These are phyloP conservation scores for Antedon mediterranea DNA, from an alignment of 53 echinoderm and acorn worm genomes.

Conservation along the genomic window DNA sequence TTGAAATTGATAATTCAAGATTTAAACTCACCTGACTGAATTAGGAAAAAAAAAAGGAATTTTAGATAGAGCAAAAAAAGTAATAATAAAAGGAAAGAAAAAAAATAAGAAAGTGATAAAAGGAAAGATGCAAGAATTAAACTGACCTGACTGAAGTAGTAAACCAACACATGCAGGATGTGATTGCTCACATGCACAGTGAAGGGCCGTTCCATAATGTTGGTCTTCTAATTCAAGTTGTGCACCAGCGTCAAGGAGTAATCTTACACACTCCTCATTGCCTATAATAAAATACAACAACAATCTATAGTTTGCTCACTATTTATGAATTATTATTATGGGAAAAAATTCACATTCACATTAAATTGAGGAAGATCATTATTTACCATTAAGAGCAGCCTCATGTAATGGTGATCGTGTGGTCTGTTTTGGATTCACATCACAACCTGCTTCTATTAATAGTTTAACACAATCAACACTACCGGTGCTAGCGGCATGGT, in stretches of 20 bases:
- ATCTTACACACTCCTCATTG: conserved; percentile 34
- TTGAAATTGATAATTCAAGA: too few relatives aligned
- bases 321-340: neutral
- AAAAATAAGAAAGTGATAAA: too few relatives aligned
- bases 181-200: conserved; percentile 16
- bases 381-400: neutral
- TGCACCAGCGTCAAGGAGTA: conserved; percentile 47
- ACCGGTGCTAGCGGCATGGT: neutral
- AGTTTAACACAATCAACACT: neutral
- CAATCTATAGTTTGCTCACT: neutral
- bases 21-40: too few relatives aligned
- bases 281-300: conserved; percentile 27
- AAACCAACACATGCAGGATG: neutral
- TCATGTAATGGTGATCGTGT: neutral
- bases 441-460: neutral
- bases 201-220: conserved; percentile 32
- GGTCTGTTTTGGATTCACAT: neutral
- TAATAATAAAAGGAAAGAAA: too few relatives aligned
- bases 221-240: conserved; percentile 28
- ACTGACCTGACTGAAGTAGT: neutral
- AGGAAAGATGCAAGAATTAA: too few relatives aligned
- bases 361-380: too few relatives aligned
- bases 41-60: too few relatives aligned
- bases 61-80: too few relatives aligned
- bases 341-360: too few relatives aligned